Conservation (phyloP, 2,113 vertebrate genomes). For the Heloderma charlesbogerti region DNA sequence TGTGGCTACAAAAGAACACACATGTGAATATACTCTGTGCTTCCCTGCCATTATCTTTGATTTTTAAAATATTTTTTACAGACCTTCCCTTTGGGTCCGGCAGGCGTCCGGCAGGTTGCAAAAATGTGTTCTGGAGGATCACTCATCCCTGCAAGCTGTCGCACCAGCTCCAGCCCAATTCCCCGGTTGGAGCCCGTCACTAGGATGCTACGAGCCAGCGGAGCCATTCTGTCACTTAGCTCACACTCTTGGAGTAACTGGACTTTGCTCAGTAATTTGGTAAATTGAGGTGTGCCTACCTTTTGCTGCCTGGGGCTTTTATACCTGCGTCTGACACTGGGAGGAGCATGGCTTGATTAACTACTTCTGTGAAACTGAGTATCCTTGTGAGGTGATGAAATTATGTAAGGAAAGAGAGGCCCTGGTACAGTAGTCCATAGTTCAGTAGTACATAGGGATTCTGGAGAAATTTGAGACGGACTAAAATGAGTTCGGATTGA, state of each 20-base stretch:
- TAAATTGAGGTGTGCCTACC: background rate
- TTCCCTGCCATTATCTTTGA: no score
- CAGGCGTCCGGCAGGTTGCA: conserved; percentile 58
- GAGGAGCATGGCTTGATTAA: background rate
- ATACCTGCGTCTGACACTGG: background rate
- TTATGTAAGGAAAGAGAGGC: background rate
- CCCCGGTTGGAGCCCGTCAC: conserved; percentile 66
- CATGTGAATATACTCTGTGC: no score
- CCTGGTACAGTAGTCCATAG: background rate
- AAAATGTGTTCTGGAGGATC: conserved; percentile 48
- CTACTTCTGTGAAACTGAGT: background rate
- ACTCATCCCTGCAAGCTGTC: conserved; percentile 36
- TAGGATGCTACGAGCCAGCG: background rate
- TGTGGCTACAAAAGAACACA: background rate
- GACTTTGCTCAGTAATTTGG: background rate
- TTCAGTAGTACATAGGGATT: background rate
- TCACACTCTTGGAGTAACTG: background rate
- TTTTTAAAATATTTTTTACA: no score
- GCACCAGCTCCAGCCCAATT: conserved; percentile 61
- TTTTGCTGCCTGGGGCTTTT: background rate
- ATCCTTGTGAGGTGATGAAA: background rate
- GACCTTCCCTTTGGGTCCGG: conserved; percentile 6
- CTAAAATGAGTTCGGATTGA: no score
- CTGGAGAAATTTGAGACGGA: no score
- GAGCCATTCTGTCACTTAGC: background rate